These are phyloP conservation scores for Drosophila watanabei DNA, from an alignment of 1,140 invertebrate genomes.

Conservation along the genomic window DNA sequence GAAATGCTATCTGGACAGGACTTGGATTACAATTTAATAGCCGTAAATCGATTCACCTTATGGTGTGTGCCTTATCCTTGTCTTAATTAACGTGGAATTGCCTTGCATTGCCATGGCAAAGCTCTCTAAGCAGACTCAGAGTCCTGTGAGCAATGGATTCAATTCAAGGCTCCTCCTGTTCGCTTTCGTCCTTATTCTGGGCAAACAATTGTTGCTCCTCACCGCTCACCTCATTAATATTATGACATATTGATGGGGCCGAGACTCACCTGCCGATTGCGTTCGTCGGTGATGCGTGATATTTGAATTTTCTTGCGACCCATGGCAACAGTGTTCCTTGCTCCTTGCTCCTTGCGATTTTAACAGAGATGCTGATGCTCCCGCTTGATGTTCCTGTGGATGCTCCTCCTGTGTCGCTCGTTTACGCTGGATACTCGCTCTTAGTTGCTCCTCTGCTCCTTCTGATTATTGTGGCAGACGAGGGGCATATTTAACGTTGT, in stretches of 20 bases:
- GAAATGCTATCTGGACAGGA: constrained; percentile 14
- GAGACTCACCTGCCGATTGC: constrained; percentile 96
- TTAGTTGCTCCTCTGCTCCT: constrained; percentile 34
- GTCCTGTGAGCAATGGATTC: background rate
- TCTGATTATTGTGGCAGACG: constrained; percentile 32
- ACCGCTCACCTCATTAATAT: background rate
- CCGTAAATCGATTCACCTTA: constrained; percentile 44
- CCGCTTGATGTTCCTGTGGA: background rate
- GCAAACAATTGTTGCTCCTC: constrained; percentile 23
- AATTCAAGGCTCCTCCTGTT: background rate
- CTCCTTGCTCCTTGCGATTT: constrained; percentile 11
- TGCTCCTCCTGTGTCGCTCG: constrained; percentile 8
- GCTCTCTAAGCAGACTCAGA: background rate
- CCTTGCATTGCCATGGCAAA: constrained; percentile 36
- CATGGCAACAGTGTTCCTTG: constrained; percentile 92
- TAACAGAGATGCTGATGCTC: constrained; percentile 43
- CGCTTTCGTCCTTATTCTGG: background rate
- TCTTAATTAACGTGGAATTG: constrained; percentile 60
- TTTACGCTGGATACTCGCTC: background rate
- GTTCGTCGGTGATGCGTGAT: constrained; percentile 99
- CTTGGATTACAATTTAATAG: constrained; percentile 50
- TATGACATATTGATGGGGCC: background rate
- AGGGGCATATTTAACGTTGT: constrained; percentile 57
- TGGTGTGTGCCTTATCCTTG: background rate
- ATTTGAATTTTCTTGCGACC: constrained; percentile 99